These are phyloP conservation scores for Columbina picui DNA, from an alignment of 2,113 vertebrate genomes.

Conservation along the genomic window DNA sequence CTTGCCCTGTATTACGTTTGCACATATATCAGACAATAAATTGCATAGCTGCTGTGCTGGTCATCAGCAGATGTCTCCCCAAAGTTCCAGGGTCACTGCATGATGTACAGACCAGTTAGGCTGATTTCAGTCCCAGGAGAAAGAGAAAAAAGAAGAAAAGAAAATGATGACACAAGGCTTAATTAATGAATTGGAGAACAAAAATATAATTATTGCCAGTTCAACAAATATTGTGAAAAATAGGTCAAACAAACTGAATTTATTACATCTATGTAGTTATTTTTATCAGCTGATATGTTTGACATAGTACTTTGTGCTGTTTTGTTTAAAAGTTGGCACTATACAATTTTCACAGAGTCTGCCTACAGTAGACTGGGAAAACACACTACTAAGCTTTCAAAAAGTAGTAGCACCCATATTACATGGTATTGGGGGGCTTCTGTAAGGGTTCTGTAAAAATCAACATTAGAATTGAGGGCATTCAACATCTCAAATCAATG, in stretches of 20 bases:
- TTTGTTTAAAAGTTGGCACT: neutral
- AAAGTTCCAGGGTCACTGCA: neutral
- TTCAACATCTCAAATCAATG: neutral
- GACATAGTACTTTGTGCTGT: neutral
- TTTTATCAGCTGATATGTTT: neutral
- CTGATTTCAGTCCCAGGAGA: neutral
- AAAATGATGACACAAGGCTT: neutral
- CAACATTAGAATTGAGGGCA: neutral
- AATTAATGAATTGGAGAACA: neutral
- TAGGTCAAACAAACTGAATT: neutral
- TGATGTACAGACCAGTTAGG: neutral
- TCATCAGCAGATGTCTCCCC: neutral
- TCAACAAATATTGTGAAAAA: neutral
- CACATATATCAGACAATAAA: neutral
- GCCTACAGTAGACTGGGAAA: neutral
- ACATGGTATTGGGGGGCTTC: neutral
- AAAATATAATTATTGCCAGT: neutral
- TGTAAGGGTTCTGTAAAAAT: accelerated
- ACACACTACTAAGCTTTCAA: neutral
- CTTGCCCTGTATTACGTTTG: neutral
- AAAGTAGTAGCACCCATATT: neutral
- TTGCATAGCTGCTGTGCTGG: neutral
- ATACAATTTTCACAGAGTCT: neutral
- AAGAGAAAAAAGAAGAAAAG: neutral
- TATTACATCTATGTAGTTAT: neutral